These are phyloP conservation scores for Gonatopus flavifemur DNA, from an alignment of 1,140 invertebrate genomes.

Conservation along the genomic window DNA sequence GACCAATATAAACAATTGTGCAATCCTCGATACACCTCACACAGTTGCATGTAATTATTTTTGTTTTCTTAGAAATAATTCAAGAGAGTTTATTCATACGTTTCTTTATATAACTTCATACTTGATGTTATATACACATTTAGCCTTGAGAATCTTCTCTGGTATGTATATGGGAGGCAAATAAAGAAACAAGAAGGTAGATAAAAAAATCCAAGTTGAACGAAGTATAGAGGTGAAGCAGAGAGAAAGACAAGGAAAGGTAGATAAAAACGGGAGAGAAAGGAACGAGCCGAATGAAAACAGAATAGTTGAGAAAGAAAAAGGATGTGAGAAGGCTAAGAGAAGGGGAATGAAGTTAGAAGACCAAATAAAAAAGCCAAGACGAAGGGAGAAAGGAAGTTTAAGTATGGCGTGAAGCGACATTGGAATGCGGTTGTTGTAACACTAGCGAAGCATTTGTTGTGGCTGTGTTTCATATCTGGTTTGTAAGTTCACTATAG, in stretches of 20 bases:
- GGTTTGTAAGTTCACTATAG: conserved; percentile 19
- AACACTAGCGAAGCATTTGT: conserved; percentile 30
- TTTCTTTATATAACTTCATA: too few relatives aligned
- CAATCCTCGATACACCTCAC: too few relatives aligned
- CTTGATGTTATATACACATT: too few relatives aligned
- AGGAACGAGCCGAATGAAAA: not conserved
- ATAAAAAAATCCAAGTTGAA: conserved; percentile 8
- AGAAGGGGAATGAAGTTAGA: conserved; percentile 4
- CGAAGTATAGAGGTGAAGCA: conserved; percentile 6
- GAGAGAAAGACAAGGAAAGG: conserved; percentile 10
- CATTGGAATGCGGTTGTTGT: conserved; percentile 38
- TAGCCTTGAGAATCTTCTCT: too few relatives aligned
- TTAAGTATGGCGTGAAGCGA: conserved; percentile 34
- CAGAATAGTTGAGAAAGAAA: not conserved
- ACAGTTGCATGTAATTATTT: too few relatives aligned
- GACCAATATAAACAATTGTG: too few relatives aligned
- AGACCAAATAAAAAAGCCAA: conserved; percentile 6
- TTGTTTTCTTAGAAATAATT: too few relatives aligned
- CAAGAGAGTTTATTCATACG: too few relatives aligned
- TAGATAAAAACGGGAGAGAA: conserved; percentile 6
- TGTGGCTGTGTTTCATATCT: conserved; percentile 24
- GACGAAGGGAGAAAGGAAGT: conserved; percentile 22
- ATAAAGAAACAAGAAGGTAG: too few relatives aligned
- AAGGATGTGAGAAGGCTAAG: conserved; percentile 7
- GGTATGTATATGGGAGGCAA: too few relatives aligned